Conservation (phyloP, 2,797 vertebrate species). For the Hoplostethus atlanticus region DNA sequence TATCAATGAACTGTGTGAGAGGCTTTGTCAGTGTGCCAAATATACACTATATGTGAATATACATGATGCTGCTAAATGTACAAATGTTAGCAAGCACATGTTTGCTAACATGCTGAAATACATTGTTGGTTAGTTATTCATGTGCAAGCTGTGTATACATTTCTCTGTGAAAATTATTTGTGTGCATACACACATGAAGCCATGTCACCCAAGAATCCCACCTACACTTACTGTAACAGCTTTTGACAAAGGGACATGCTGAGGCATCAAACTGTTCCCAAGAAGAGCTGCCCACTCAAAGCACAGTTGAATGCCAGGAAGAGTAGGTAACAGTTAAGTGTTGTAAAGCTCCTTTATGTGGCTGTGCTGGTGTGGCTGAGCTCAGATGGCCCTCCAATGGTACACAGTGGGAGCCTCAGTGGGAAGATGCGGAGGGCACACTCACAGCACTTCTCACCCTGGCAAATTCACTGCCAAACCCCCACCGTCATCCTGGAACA, state of each 20-base stretch:
- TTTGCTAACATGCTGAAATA: slow-evolving; percentile 8
- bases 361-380: slow-evolving; percentile 56
- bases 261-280: slow-evolving; percentile 68
- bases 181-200: slow-evolving; percentile 8
- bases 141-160: neutral
- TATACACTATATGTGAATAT: slow-evolving; percentile 1
- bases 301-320: slow-evolving; percentile 60
- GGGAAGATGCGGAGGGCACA: slow-evolving; percentile 70
- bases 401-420: slow-evolving; percentile 68
- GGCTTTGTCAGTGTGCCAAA: slow-evolving; percentile 35
- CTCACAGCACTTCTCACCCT: slow-evolving; percentile 68
- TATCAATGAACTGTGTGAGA: slow-evolving; percentile 51
- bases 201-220: slow-evolving; percentile 36
- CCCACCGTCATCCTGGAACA: slow-evolving; percentile 62
- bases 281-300: slow-evolving; percentile 73
- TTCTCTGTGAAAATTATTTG: neutral
- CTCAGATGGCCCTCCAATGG: slow-evolving; percentile 77
- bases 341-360: slow-evolving; percentile 73
- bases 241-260: slow-evolving; percentile 64
- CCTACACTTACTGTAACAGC: slow-evolving; percentile 42
- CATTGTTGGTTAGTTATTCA: neutral
- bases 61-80: slow-evolving; percentile 17
- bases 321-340: slow-evolving; percentile 70
- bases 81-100: slow-evolving; percentile 4
- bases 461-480: slow-evolving; percentile 32